phyloP scores from a whole-genome alignment of 2,888 invertebrate genomes.

The Tipula lateralis region DNA sequence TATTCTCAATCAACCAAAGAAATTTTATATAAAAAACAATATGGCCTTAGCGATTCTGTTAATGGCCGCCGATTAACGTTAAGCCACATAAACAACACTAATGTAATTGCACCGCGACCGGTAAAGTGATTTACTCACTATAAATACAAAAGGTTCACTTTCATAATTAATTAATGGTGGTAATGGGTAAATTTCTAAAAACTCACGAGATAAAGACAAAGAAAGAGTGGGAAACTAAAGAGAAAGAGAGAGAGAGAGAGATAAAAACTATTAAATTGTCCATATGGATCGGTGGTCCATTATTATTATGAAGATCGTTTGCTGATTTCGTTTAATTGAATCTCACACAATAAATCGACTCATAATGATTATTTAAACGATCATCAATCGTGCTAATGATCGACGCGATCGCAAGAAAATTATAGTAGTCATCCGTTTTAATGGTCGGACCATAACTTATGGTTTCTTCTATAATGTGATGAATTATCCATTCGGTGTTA shows the following conservation, averaged over 20 bases:
- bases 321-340: constrained; percentile 19
- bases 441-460: background rate
- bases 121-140: background rate
- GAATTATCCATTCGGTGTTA: background rate
- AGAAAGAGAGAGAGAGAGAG: background rate
- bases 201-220: background rate
- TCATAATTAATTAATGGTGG: background rate
- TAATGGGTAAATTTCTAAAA: background rate
- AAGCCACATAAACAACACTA: background rate
- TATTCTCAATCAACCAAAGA: constrained; percentile 19
- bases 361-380: background rate
- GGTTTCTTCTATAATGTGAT: background rate
- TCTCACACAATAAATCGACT: background rate
- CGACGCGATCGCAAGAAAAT: background rate
- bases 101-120: background rate
- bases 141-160: background rate
- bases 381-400: constrained; percentile 3
- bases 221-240: background rate
- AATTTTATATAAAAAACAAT: background rate
- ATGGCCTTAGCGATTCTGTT: background rate
- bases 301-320: background rate
- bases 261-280: background rate
- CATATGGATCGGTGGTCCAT: background rate
- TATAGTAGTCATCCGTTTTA: background rate
- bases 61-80: background rate